Conservation (phyloP, 2,113 vertebrate genomes). For the Tetrao urogallus region DNA sequence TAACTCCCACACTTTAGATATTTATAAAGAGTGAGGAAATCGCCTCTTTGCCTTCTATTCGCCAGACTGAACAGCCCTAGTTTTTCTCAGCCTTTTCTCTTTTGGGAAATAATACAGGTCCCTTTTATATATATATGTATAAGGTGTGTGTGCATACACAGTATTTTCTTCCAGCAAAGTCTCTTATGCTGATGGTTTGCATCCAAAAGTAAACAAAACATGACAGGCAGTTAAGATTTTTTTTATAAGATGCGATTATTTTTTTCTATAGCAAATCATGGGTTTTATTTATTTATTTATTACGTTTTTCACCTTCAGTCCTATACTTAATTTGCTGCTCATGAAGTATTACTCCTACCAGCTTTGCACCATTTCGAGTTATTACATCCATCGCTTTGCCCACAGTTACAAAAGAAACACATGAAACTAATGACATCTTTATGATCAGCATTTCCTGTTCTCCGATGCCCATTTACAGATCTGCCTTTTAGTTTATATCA, state of each 20-base stretch:
- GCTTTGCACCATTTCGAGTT: not conserved
- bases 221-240: not conserved
- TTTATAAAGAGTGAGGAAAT: no score
- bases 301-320: not conserved
- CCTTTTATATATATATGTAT: no score
- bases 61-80: no score
- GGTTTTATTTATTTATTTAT: not conserved
- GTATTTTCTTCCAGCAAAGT: not conserved
- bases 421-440: not conserved
- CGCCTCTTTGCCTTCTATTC: no score
- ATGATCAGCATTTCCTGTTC: rapidly evolving
- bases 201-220: not conserved
- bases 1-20: no score
- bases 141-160: rapidly evolving
- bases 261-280: not conserved
- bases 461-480: no score
- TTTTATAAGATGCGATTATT: not conserved
- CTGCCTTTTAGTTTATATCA: no score
- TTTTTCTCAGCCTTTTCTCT: no score
- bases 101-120: no score
- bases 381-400: not conserved
- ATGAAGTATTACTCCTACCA: not conserved
- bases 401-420: not conserved
- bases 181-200: not conserved
- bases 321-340: not conserved